Percentiles rank a stretch among this genome's conserved stretches.
These are phyloP conservation scores for Nicator chloris DNA, from an alignment of 2,113 vertebrate species.

Conservation along the genomic window DNA sequence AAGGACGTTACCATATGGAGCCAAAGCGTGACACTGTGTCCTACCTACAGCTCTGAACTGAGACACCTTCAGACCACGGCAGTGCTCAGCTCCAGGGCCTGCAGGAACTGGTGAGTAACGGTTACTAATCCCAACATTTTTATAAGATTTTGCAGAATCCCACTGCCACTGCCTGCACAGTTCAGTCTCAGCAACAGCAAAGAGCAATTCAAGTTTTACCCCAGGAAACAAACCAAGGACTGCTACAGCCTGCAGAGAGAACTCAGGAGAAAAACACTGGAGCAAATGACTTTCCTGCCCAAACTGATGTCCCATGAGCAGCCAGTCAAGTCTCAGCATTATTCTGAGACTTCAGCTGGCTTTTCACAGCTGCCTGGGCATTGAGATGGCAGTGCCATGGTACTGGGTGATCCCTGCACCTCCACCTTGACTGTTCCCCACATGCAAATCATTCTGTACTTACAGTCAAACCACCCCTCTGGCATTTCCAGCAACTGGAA, in stretches of 20 bases:
- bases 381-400: accelerated
- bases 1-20: accelerated
- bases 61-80: not conserved
- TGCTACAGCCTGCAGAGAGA: not conserved
- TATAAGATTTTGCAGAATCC: not conserved
- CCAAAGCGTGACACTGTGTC: accelerated
- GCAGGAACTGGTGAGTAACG: accelerated
- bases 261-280: not conserved
- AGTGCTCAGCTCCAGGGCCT: not conserved
- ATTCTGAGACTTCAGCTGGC: not conserved
- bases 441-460: not conserved
- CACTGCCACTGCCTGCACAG: not conserved
- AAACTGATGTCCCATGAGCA: accelerated
- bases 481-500: not conserved
- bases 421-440: not conserved
- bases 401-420: not conserved
- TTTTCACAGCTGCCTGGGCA: not conserved
- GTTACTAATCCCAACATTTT: not conserved
- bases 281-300: not conserved
- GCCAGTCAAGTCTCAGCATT: not conserved
- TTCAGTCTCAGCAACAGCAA: not conserved
- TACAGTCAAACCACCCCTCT: not conserved
- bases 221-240: not conserved
- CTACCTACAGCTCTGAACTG: not conserved
- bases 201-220: not conserved